Percentiles rank a stretch among this genome's conserved stretches.
Evolutionary conservation across 1,140 invertebrate species (phyloP).

Genomic region (Heliconius hermathena): DNA sequence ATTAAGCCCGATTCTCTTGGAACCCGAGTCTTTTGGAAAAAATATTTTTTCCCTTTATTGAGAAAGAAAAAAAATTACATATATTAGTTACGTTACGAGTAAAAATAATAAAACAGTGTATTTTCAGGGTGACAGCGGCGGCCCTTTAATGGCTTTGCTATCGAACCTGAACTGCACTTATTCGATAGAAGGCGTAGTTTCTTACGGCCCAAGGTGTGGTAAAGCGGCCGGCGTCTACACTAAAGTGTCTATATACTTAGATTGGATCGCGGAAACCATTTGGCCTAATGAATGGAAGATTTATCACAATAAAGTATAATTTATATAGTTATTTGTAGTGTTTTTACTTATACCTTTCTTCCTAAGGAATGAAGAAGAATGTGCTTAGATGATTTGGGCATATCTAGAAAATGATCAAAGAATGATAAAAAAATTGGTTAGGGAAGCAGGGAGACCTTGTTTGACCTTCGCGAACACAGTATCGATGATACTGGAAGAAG

Average conservation of each 20-base stretch:
- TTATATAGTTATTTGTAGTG: background rate
- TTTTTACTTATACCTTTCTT: background rate
- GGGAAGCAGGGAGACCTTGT: no score
- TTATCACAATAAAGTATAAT: slow-evolving; percentile 11
- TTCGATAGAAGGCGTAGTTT: slow-evolving; percentile 25
- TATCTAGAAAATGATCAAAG: no score
- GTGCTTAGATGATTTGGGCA: no score
- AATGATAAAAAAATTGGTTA: no score
- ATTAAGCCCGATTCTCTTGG: no score
- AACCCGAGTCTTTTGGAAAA: no score
- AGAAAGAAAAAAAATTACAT: background rate
- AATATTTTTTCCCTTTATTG: no score
- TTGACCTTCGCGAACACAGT: no score
- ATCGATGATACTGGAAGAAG: no score
- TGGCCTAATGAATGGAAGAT: slow-evolving; percentile 35
- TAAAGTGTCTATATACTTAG: slow-evolving; percentile 26
- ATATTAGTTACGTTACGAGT: background rate
- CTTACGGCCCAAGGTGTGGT: slow-evolving; percentile 9
- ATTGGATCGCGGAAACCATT: slow-evolving; percentile 41
- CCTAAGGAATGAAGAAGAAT: background rate
- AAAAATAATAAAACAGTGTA: background rate
- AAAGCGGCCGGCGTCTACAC: slow-evolving; percentile 30
- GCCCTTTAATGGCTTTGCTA: slow-evolving; percentile 38
- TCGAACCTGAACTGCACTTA: slow-evolving; percentile 31
- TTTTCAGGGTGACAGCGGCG: slow-evolving; percentile 42